Percentiles rank a stretch among this genome's conserved stretches.
These are phyloP conservation scores for Tipula helvola DNA, from an alignment of 2,888 invertebrate genomes.

Conservation along the genomic window DNA sequence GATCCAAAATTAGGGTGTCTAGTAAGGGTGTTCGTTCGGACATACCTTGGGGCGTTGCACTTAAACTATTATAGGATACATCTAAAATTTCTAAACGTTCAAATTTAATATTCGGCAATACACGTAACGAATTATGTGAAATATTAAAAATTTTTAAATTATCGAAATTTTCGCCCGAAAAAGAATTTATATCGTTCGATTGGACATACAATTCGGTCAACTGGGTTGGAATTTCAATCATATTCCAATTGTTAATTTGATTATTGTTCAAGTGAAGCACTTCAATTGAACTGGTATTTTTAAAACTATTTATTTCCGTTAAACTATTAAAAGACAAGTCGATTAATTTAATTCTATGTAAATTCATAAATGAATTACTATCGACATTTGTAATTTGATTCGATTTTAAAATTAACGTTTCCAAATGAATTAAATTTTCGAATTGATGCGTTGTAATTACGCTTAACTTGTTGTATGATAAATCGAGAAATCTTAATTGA, in stretches of 20 bases:
- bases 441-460: conserved; percentile 13
- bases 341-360: conserved; percentile 11
- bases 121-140: conserved; percentile 11
- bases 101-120: conserved; percentile 12
- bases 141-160: conserved; percentile 13
- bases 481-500: conserved; percentile 11
- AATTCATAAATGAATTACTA: conserved; percentile 12
- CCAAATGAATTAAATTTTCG: conserved; percentile 12
- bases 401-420: conserved; percentile 12
- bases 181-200: conserved; percentile 5
- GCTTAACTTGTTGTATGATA: conserved; percentile 14
- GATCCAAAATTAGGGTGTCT: conserved; percentile 11
- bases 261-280: conserved; percentile 13
- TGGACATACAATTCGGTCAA: conserved; percentile 13
- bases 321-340: conserved; percentile 15
- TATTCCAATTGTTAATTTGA: conserved; percentile 13
- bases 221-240: conserved; percentile 9
- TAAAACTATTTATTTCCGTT: neutral
- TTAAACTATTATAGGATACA: conserved; percentile 14
- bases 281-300: conserved; percentile 11
- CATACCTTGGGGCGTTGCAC: conserved; percentile 12
- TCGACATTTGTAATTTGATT: conserved; percentile 15
- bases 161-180: neutral
- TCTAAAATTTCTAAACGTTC: conserved; percentile 11
- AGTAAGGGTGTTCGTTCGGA: conserved; percentile 6